These are phyloP conservation scores for Chelon labrosus DNA, from an alignment of 2,797 vertebrate species.

Conservation along the genomic window DNA sequence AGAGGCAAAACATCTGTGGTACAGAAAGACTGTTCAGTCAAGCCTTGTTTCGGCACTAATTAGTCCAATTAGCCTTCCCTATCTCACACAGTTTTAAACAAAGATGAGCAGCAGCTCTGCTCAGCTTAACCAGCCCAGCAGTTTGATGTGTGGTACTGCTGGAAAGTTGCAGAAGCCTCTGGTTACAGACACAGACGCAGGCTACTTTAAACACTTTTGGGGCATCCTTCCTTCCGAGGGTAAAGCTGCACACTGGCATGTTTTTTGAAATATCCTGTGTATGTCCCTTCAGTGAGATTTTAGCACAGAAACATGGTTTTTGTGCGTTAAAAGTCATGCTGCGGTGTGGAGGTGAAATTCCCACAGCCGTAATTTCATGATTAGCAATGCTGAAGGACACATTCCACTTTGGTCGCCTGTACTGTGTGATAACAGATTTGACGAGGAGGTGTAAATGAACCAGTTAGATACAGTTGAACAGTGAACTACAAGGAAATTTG, in stretches of 20 bases:
- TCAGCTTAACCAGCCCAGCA: constrained; percentile 61
- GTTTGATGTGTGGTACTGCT: constrained; percentile 68
- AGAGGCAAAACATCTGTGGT: constrained; percentile 68
- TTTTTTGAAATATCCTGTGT: constrained; percentile 47
- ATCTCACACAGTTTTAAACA: constrained; percentile 73
- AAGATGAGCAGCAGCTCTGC: constrained; percentile 65
- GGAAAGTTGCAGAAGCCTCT: constrained; percentile 67
- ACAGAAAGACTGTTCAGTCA: constrained; percentile 65
- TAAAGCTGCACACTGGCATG: constrained; percentile 40
- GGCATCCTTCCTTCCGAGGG: constrained; percentile 67
- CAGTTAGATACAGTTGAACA: constrained; percentile 55
- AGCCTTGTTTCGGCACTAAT: constrained; percentile 78
- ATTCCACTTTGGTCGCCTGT: constrained; percentile 53
- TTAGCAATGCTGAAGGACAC: constrained; percentile 61
- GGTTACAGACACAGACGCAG: constrained; percentile 60
- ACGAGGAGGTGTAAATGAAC: constrained; percentile 62
- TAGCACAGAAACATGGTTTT: constrained; percentile 49
- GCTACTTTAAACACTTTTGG: constrained; percentile 59
- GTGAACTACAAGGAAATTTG: constrained; percentile 48
- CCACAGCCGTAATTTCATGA: constrained; percentile 54
- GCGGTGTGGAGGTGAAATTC: constrained; percentile 47
- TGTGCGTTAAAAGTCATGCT: constrained; percentile 35
- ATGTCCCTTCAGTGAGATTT: constrained; percentile 61
- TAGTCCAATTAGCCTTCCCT: constrained; percentile 81
- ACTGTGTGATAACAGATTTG: constrained; percentile 64